phyloP scores from a whole-genome alignment of 2,888 invertebrate species.

The Drosophila formosana region DNA sequence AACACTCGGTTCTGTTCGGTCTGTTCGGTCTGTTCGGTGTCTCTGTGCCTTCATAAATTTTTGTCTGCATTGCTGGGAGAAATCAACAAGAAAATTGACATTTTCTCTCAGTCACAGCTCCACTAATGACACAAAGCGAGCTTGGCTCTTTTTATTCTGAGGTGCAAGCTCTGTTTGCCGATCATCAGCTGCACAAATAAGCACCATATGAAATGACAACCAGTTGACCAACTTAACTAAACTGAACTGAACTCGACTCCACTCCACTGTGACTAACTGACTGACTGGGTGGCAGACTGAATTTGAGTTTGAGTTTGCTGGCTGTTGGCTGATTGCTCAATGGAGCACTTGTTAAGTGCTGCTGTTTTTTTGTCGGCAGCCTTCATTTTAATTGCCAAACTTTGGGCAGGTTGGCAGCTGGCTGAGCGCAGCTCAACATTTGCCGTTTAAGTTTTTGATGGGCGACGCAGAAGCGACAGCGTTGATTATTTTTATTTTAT shows the following conservation, averaged over 20 bases:
- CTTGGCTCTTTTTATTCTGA: not conserved
- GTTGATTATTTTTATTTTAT: conserved; percentile 29
- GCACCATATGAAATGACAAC: conserved; percentile 33
- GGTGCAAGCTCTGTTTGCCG: conserved; percentile 23
- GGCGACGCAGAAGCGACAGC: conserved; percentile 61
- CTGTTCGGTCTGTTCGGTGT: not conserved
- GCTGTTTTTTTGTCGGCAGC: conserved; percentile 19
- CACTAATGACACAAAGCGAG: conserved; percentile 64
- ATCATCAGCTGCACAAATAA: conserved; percentile 55
- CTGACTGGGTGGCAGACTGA: not conserved
- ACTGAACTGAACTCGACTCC: conserved; percentile 9
- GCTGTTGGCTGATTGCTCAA: conserved; percentile 48
- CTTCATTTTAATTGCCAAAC: conserved; percentile 67
- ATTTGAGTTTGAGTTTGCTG: not conserved
- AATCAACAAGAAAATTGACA: conserved; percentile 70
- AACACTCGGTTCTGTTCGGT: conserved; percentile 24
- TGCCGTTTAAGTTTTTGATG: conserved; percentile 67
- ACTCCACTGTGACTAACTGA: conserved; percentile 6
- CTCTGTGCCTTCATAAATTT: conserved; percentile 65
- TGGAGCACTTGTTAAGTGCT: conserved; percentile 27
- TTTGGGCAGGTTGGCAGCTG: conserved; percentile 53
- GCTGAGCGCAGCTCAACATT: conserved; percentile 27
- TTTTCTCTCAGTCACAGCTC: conserved; percentile 40
- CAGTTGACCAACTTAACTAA: conserved; percentile 22
- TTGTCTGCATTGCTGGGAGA: conserved; percentile 45